These are phyloP conservation scores for Protomyctophum bolini DNA, from an alignment of 2,113 vertebrate genomes.

Conservation along the genomic window DNA sequence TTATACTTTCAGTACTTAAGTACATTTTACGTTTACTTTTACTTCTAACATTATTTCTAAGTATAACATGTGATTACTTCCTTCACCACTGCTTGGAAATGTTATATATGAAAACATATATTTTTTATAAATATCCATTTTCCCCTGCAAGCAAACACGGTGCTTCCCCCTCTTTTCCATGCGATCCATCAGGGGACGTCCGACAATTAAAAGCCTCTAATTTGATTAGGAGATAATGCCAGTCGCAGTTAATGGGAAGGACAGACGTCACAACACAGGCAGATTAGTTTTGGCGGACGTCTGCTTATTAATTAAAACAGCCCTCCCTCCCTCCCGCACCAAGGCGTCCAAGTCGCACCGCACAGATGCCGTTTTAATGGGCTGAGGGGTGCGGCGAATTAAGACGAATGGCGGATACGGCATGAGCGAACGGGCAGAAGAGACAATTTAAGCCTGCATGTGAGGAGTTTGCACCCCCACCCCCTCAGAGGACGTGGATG, in stretches of 20 bases:
- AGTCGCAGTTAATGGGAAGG: constrained; percentile 77
- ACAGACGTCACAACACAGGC: constrained; percentile 75
- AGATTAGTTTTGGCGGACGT: constrained; percentile 73
- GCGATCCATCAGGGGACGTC: constrained; percentile 70
- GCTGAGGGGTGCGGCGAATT: constrained; percentile 30
- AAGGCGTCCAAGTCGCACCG: constrained; percentile 53
- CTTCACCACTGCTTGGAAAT: too few relatives aligned
- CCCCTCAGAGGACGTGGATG: too few relatives aligned
- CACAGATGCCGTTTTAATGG: constrained; percentile 64
- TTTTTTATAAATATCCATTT: background rate
- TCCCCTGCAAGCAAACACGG: constrained; percentile 58
- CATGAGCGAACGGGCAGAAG: too few relatives aligned
- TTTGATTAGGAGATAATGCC: constrained; percentile 78
- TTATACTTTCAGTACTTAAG: too few relatives aligned
- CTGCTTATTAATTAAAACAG: constrained; percentile 78
- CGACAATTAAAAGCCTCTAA: constrained; percentile 76
- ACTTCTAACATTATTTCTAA: too few relatives aligned
- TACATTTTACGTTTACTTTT: too few relatives aligned
- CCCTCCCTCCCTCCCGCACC: constrained; percentile 31
- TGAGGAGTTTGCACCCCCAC: too few relatives aligned
- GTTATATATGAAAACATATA: too few relatives aligned
- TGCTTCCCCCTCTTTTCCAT: constrained; percentile 44
- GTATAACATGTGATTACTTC: too few relatives aligned
- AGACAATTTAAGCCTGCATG: too few relatives aligned
- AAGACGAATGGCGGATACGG: constrained; percentile 32